A percentile compares a stretch with the other conserved stretches of the same genome.
Conservation (phyloP, 2,888 invertebrate genomes). For the Iphiclides podalirius region DNA sequence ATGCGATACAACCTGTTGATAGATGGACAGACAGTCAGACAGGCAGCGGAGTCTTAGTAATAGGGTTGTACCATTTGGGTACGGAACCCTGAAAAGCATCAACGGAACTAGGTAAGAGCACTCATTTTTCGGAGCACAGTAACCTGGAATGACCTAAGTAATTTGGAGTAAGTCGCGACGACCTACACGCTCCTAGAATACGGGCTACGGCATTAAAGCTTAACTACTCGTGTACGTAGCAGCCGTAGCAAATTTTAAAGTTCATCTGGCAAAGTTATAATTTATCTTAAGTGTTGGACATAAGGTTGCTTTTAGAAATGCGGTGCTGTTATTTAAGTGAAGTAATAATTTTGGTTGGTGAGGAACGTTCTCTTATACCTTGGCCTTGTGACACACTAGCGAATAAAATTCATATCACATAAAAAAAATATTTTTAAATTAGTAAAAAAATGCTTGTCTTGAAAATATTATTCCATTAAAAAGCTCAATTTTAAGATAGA, state of each 20-base stretch:
- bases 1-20: no score
- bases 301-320: slow-evolving; percentile 9
- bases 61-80: no score
- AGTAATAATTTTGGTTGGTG: slow-evolving; percentile 11
- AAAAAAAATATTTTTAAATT: background rate
- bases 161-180: slow-evolving; percentile 33
- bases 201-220: slow-evolving; percentile 34
- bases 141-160: slow-evolving; percentile 33
- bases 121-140: slow-evolving; percentile 27
- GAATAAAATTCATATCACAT: no score
- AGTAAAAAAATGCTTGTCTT: no score
- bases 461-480: no score
- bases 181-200: slow-evolving; percentile 28
- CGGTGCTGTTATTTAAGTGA: background rate
- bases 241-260: slow-evolving; percentile 7
- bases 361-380: slow-evolving; percentile 18
- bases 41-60: no score
- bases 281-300: background rate
- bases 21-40: no score
- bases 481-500: no score
- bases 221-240: slow-evolving; percentile 26
- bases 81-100: slow-evolving; percentile 13
- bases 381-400: slow-evolving; percentile 9
- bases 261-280: background rate
- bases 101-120: slow-evolving; percentile 19